These are phyloP conservation scores for Dendrophyllia cribrosa DNA, from an alignment of 64 coral and sea anemone species.

Conservation along the genomic window DNA sequence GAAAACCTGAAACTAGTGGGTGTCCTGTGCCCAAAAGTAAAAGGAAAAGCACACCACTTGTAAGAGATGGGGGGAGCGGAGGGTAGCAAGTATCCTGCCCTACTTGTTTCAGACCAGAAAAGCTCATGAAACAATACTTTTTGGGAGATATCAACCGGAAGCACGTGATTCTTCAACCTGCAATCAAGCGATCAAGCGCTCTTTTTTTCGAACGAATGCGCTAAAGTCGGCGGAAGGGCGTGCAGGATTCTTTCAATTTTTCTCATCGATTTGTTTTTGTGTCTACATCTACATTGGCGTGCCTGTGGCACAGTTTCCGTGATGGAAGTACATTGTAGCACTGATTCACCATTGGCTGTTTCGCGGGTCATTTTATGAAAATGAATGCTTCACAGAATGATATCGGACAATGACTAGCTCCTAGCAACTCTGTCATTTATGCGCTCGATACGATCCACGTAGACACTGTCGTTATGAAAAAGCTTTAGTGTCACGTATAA, in stretches of 20 bases:
- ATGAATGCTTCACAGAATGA: not conserved
- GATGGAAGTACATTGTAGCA: too few relatives aligned
- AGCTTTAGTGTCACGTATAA: not conserved
- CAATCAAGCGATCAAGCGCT: too few relatives aligned
- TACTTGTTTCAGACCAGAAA: too few relatives aligned
- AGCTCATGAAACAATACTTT: too few relatives aligned
- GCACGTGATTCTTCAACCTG: too few relatives aligned
- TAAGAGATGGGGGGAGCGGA: not conserved
- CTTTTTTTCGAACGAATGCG: too few relatives aligned
- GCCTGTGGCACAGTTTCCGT: too few relatives aligned
- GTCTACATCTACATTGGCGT: too few relatives aligned
- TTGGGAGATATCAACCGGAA: too few relatives aligned
- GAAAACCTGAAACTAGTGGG: not conserved
- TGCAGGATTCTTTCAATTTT: too few relatives aligned
- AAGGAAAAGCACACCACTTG: not conserved
- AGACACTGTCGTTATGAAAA: not conserved
- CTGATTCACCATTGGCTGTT: not conserved
- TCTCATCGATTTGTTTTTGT: too few relatives aligned
- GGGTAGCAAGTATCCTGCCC: not conserved
- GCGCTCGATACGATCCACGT: not conserved
- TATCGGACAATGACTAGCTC: not conserved
- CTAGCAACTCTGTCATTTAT: not conserved
- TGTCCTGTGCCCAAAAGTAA: not conserved
- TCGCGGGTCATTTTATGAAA: not conserved
- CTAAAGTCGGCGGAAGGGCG: too few relatives aligned